Evolutionary conservation across 2,113 vertebrate species (phyloP).

Genomic region (Petrocephalus microphthalmus): DNA sequence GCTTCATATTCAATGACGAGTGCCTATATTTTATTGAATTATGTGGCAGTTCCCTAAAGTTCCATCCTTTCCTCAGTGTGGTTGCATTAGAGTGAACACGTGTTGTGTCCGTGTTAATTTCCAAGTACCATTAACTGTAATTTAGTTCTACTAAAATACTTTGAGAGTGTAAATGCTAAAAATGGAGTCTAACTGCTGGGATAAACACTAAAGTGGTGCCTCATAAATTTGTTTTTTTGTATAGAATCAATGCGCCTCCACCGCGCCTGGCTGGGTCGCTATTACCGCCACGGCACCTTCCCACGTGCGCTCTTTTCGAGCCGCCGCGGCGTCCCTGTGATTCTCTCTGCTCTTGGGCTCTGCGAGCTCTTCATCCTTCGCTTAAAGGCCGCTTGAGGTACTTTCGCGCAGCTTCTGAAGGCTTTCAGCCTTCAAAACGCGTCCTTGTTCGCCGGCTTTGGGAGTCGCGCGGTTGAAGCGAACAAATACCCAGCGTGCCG

Average conservation of each 20-base stretch:
- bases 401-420: not conserved
- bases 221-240: not conserved
- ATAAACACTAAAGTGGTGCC: not conserved
- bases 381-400: conserved; percentile 2
- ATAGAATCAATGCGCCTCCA: not conserved
- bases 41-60: not conserved
- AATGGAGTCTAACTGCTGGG: not conserved
- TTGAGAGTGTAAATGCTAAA: not conserved
- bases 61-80: not conserved
- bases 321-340: not conserved
- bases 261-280: not conserved
- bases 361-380: not conserved
- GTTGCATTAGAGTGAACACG: not conserved
- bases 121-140: not conserved
- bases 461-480: not conserved
- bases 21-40: not conserved
- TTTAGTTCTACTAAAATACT: not conserved
- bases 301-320: not conserved
- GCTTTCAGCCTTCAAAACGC: not conserved
- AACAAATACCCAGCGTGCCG: not conserved
- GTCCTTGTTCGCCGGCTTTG: not conserved
- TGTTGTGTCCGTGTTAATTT: not conserved
- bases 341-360: not conserved
- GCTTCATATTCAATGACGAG: not conserved
- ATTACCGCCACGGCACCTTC: not conserved